These are phyloP conservation scores for Dexiosoma caninum DNA, from an alignment of 2,888 invertebrate genomes.

Conservation along the genomic window DNA sequence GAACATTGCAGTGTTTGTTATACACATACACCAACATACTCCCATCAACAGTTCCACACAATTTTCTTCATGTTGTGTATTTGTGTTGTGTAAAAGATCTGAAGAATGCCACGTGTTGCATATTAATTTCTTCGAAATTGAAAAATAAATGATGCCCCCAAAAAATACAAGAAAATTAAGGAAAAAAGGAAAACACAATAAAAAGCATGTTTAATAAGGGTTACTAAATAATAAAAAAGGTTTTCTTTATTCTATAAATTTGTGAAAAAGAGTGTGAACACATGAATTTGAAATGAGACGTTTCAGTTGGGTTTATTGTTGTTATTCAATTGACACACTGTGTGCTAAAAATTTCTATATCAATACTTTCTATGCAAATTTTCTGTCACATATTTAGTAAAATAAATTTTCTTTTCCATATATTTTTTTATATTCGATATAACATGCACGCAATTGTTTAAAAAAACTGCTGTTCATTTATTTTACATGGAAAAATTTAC, in stretches of 20 bases:
- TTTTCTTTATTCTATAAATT: background rate
- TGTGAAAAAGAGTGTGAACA: background rate
- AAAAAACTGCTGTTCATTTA: too few species aligned
- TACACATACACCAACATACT: background rate
- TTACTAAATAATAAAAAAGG: slow-evolving; percentile 14
- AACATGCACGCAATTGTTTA: too few species aligned
- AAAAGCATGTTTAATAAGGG: background rate
- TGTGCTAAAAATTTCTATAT: background rate
- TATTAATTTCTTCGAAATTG: slow-evolving; percentile 48
- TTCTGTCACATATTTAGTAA: background rate
- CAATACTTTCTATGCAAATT: background rate
- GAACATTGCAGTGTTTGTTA: background rate
- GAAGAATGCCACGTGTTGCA: slow-evolving; percentile 50
- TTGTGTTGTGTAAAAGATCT: slow-evolving; percentile 33
- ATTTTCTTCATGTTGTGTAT: slow-evolving; percentile 2
- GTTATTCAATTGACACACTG: background rate
- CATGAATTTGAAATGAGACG: background rate
- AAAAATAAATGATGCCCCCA: slow-evolving; percentile 35
- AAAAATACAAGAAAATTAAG: background rate
- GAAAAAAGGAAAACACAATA: background rate
- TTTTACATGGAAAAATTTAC: too few species aligned
- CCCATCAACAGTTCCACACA: background rate
- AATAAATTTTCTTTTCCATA: too few species aligned
- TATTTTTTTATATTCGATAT: too few species aligned
- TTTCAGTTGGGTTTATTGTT: background rate